A percentile compares a stretch with the other conserved stretches of the same genome.
phyloP scores from a whole-genome alignment of 2,888 invertebrate species.

The Timema podura region DNA sequence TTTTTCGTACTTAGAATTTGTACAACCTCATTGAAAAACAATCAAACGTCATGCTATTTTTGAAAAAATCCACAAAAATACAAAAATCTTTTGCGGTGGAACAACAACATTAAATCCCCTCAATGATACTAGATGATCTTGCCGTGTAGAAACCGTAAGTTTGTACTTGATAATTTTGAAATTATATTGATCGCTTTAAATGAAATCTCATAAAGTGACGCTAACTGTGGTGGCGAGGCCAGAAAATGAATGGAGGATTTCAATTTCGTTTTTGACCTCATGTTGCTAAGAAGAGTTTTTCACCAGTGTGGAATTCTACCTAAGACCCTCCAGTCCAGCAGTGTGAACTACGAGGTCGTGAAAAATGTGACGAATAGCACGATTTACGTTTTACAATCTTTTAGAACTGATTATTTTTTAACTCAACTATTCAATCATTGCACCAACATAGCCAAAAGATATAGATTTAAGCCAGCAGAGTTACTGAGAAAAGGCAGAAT shows the following conservation, averaged over 20 bases:
- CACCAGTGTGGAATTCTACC: not conserved
- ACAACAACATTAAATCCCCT: not conserved
- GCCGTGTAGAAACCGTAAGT: not conserved
- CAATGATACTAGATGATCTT: not conserved
- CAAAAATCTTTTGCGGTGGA: not conserved
- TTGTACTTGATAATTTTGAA: not conserved
- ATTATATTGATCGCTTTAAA: not conserved
- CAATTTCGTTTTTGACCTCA: not conserved
- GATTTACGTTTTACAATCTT: not conserved
- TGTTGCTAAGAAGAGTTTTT: not conserved
- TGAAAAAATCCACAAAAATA: not conserved
- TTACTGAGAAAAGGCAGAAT: not conserved
- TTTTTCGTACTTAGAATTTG: not conserved
- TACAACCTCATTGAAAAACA: not conserved
- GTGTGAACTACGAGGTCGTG: not conserved
- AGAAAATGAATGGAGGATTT: not conserved
- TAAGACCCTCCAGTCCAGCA: not conserved
- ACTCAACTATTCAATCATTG: slow-evolving; percentile 1
- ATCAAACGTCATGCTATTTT: slow-evolving; percentile 1
- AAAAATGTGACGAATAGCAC: slow-evolving; percentile 3
- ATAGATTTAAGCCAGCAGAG: not conserved
- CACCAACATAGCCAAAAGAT: not conserved
- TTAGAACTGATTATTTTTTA: not conserved
- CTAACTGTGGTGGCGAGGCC: slow-evolving; percentile 2
- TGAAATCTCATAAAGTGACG: not conserved